Percentiles rank a stretch among this genome's conserved stretches.
These are phyloP conservation scores for Balaeniceps rex DNA, from an alignment of 2,113 vertebrate species.

Conservation along the genomic window DNA sequence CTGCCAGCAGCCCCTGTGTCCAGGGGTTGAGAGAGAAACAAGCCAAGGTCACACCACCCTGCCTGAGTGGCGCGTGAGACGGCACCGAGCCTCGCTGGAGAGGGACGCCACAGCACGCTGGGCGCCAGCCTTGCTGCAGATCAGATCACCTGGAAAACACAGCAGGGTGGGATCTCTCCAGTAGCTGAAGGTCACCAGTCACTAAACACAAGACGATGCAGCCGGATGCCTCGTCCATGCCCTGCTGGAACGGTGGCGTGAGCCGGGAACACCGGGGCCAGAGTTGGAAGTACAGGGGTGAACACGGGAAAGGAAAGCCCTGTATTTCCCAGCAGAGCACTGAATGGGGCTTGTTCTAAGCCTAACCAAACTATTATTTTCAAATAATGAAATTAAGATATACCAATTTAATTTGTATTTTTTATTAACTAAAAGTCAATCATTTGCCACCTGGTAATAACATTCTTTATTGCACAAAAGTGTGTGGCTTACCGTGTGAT, in stretches of 20 bases:
- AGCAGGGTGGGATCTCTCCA: neutral
- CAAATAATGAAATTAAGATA: neutral
- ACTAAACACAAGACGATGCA: neutral
- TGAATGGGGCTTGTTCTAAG: neutral
- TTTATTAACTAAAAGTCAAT: neutral
- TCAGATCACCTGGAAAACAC: neutral
- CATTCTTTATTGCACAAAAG: neutral
- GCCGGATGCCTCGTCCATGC: fast-evolving
- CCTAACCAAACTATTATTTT: neutral
- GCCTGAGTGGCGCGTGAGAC: fast-evolving
- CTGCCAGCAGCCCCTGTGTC: neutral
- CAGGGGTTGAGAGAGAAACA: neutral
- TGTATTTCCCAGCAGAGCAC: neutral
- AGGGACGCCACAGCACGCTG: neutral
- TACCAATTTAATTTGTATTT: neutral
- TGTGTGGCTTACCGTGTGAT: neutral
- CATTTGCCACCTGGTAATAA: neutral
- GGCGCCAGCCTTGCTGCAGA: neutral
- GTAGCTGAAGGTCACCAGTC: neutral
- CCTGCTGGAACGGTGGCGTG: neutral
- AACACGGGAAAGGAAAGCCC: neutral
- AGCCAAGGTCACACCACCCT: neutral
- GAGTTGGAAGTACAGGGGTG: neutral
- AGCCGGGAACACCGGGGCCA: fast-evolving
- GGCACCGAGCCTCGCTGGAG: fast-evolving